Evolutionary conservation across 2,113 vertebrate genomes (phyloP), one percentile per base, ranked within the genome.

Genomic region (Salminus brasiliensis): DNA sequence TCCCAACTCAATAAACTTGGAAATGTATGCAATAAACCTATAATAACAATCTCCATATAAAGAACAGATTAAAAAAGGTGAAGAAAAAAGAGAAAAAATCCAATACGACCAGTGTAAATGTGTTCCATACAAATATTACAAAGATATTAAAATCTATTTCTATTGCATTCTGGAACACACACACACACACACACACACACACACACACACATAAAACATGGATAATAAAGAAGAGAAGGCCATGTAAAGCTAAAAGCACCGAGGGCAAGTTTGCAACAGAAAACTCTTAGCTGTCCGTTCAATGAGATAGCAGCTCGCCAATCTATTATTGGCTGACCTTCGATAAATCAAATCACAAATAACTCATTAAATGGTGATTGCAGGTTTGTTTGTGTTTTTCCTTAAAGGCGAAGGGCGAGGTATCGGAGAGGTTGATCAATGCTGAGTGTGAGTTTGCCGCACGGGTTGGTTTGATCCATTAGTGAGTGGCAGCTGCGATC

Each of bases 331-430:
- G 88, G 85, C 86, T 85, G 89, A 88, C 88, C 87, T 89, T 91
- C 86, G 83, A 87, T 88, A 88, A 91, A 89, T 91, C 81, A 88
- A 87, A 88, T 87, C 81, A 87, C 88, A 85, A 91, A 85, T 85
- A 82, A 80, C 88, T 87, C 90, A 92, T 91, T 90, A 86, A 91
- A 89, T 81, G 81, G 71, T 84, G 85, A 89, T 87, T 85, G 82
- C 79, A 74, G 66, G 68, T 77, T 62, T 88, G 34, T 78, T 65
- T 88, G 34, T 78, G 83, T 84, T 55, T 76, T 57, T 71, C 73
- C 74, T 65, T 78, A 85, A 72, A 88, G 81, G 72, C 78, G 81
- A 82, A 68, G 83, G 84, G 76, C 80, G 82, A 18, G 41, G 86
- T 86, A 86, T 85, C 86, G 86, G 83, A 80, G 81, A 85, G 82